Evolutionary conservation across 2,888 invertebrate species (phyloP).

Genomic region (Clunio marinus): DNA sequence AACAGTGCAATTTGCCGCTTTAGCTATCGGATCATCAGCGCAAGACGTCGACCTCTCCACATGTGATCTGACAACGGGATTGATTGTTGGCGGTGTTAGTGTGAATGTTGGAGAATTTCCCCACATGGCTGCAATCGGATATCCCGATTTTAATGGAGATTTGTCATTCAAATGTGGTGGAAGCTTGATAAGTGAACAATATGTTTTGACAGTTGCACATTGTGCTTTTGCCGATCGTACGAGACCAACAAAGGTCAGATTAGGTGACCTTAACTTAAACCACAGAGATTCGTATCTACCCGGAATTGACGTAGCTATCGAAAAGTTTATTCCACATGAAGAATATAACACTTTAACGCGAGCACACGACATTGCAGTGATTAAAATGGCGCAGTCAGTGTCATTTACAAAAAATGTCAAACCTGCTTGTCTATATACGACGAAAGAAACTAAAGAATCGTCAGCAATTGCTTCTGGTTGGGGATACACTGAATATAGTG

Average conservation of each 20-base stretch:
- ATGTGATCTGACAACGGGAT: not conserved
- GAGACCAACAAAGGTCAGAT: slow-evolving; percentile 21
- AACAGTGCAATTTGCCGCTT: not conserved
- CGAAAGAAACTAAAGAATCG: not conserved
- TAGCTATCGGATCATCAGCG: not conserved
- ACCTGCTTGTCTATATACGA: not conserved
- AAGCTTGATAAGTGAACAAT: slow-evolving; percentile 13
- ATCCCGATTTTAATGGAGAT: not conserved
- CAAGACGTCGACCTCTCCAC: not conserved
- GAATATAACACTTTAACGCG: not conserved
- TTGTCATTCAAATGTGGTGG: not conserved
- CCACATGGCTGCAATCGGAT: slow-evolving; percentile 17
- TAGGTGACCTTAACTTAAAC: slow-evolving; percentile 16
- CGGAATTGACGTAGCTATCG: not conserved
- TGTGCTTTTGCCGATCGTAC: not conserved
- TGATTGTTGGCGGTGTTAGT: slow-evolving; percentile 1
- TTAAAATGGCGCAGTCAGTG: not conserved
- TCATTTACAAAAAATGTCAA: not conserved
- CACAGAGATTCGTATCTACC: not conserved
- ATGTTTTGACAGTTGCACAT: slow-evolving; percentile 13
- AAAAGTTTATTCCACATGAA: not conserved
- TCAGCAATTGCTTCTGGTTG: slow-evolving; percentile 14
- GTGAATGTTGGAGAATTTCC: not conserved
- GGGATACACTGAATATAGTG: not conserved
- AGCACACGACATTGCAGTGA: slow-evolving; percentile 8